Evolutionary conservation across 1,140 invertebrate genomes (phyloP).

Genomic region (Saccostrea echinata): DNA sequence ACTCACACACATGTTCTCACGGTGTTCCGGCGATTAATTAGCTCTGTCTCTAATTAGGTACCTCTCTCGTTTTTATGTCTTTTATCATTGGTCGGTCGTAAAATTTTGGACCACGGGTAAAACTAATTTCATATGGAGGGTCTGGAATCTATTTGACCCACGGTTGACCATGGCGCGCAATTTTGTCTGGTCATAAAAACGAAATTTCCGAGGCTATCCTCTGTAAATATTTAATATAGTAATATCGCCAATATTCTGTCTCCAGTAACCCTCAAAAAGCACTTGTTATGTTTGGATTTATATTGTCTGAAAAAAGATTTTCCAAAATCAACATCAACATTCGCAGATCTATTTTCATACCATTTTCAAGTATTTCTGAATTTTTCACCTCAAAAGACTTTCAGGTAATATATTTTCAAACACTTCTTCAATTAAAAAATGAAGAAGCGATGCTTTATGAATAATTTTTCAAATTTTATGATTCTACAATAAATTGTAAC

Average conservation of each 20-base stretch:
- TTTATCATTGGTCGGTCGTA: conserved; percentile 42
- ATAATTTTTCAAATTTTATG: no score
- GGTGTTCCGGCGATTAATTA: conserved; percentile 23
- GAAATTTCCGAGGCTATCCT: background rate
- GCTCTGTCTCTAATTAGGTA: conserved; percentile 9
- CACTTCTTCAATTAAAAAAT: no score
- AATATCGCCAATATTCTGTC: background rate
- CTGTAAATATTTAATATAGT: conserved; percentile 19
- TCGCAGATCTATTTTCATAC: no score
- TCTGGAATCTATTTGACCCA: background rate
- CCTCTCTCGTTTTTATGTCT: conserved; percentile 18
- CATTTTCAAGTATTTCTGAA: no score
- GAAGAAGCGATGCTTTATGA: no score
- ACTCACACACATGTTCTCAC: conserved; percentile 38
- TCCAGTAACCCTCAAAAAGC: background rate
- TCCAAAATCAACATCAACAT: no score
- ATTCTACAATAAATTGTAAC: no score
- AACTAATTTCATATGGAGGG: background rate
- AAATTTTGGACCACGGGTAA: conserved; percentile 35
- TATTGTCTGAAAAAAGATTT: no score
- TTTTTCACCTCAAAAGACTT: no score
- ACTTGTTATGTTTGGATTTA: background rate
- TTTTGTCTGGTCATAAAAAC: background rate
- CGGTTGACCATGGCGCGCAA: background rate
- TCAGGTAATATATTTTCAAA: no score